Percentiles rank a stretch among this genome's conserved stretches.
Conservation (phyloP, 92 coral and sea anemone genomes). For the Zoanthus sociatus region DNA sequence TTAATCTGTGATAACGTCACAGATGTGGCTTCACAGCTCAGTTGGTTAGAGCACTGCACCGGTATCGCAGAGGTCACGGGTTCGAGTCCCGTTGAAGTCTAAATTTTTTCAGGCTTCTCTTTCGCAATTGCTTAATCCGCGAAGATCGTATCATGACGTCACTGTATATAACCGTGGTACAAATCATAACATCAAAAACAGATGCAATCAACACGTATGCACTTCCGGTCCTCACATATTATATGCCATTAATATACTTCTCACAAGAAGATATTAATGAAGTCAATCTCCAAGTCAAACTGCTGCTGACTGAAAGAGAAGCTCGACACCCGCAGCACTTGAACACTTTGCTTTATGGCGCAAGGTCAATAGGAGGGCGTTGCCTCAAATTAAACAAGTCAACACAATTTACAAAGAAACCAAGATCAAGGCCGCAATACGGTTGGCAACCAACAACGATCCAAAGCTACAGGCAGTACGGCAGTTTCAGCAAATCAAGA, state of each 20-base stretch:
- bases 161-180: too few species aligned
- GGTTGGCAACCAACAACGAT: constrained; percentile 16
- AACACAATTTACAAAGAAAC: constrained; percentile 8
- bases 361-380: constrained; percentile 26
- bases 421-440: constrained; percentile 24
- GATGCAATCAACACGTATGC: constrained; percentile 23
- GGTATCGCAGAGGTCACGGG: too few species aligned
- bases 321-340: constrained; percentile 27
- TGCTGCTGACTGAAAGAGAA: constrained; percentile 15
- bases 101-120: too few species aligned
- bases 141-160: too few species aligned
- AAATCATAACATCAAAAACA: neutral
- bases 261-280: constrained; percentile 20
- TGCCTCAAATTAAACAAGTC: constrained; percentile 5
- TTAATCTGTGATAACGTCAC: too few species aligned
- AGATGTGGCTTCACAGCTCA: too few species aligned
- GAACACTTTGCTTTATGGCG: constrained; percentile 25
- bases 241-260: constrained; percentile 24
- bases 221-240: constrained; percentile 26
- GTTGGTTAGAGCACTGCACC: too few species aligned
- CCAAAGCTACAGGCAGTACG: constrained; percentile 19
- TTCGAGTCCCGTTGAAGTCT: too few species aligned
- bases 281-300: constrained; percentile 8
- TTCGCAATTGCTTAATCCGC: too few species aligned
- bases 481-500: constrained; percentile 1